A percentile compares a stretch with the other conserved stretches of the same genome.
phyloP scores from a whole-genome alignment of 2,888 invertebrate genomes.

The Eupithecia tripunctaria region DNA sequence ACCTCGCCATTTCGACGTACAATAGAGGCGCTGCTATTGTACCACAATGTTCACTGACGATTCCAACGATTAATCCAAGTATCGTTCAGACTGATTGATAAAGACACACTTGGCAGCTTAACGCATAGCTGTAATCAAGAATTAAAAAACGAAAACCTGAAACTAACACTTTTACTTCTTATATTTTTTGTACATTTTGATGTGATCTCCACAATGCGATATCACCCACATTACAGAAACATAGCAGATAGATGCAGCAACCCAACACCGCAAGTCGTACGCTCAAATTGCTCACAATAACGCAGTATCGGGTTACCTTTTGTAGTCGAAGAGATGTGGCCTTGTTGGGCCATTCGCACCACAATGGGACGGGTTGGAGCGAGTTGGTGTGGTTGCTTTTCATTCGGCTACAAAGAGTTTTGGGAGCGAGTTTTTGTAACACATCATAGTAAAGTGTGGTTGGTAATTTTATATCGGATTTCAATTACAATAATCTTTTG shows the following conservation, averaged over 20 bases:
- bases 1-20: not conserved
- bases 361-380: slow-evolving; percentile 19
- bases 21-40: not conserved
- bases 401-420: slow-evolving; percentile 10
- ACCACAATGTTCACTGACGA: not conserved
- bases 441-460: not conserved
- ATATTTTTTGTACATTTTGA: not conserved
- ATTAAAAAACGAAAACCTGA: too few species aligned
- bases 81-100: not conserved
- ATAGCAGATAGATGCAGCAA: slow-evolving; percentile 18
- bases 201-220: not conserved
- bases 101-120: not conserved
- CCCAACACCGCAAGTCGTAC: slow-evolving; percentile 12
- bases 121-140: not conserved
- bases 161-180: not conserved
- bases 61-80: not conserved
- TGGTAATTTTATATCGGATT: not conserved
- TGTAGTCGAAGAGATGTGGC: slow-evolving; percentile 13
- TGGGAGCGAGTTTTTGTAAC: not conserved
- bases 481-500: not conserved
- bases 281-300: slow-evolving; percentile 34
- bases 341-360: slow-evolving; percentile 14
- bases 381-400: slow-evolving; percentile 1
- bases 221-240: slow-evolving; percentile 10
- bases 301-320: slow-evolving; percentile 21